Conservation (phyloP, 2,797 vertebrate species). For the Macropus fuliginosus region DNA sequence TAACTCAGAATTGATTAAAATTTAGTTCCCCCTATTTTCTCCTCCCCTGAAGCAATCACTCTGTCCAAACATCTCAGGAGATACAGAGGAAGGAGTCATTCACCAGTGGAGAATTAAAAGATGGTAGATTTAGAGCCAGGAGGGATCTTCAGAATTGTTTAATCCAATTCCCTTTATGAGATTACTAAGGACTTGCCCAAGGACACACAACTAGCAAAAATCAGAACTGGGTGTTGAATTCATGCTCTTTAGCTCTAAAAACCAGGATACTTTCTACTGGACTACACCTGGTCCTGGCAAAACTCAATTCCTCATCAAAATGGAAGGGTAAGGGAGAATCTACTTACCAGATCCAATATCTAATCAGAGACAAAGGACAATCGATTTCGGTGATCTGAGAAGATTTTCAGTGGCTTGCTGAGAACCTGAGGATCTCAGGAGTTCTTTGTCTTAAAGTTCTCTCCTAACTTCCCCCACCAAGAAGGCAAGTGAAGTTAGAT, state of each 20-base stretch:
- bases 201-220: not conserved
- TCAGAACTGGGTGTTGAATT: not conserved
- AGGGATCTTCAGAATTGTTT: not conserved
- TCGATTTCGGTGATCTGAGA: not conserved
- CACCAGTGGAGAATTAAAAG: not conserved
- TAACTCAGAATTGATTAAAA: not conserved
- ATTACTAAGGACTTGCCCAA: not conserved
- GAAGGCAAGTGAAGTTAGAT: not conserved
- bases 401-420: not conserved
- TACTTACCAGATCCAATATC: not conserved
- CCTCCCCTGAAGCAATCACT: not conserved
- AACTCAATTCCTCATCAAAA: not conserved
- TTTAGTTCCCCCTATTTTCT: not conserved
- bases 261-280: not conserved
- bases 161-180: not conserved
- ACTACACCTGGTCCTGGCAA: not conserved
- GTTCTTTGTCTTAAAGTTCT: not conserved
- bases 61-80: not conserved
- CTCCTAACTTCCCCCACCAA: not conserved
- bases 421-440: not conserved
- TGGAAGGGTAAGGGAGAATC: not conserved
- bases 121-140: not conserved
- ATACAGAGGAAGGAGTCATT: not conserved
- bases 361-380: not conserved
- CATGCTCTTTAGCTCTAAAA: not conserved